Evolutionary conservation across 1,140 invertebrate genomes (phyloP).

Genomic region (Ylistrum balloti): DNA sequence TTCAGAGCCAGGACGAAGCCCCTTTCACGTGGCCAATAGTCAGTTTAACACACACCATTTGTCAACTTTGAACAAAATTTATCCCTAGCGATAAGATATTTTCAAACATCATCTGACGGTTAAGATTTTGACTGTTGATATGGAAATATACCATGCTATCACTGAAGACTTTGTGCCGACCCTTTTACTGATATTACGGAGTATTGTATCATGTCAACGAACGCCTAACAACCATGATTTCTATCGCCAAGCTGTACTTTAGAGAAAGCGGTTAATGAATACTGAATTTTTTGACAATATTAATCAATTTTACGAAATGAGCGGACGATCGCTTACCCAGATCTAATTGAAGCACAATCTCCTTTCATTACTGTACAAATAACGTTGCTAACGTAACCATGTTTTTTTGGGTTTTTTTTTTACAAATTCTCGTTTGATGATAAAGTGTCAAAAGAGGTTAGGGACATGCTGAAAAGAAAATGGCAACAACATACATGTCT

Average conservation of each 20-base stretch:
- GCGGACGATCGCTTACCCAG: conserved; percentile 9
- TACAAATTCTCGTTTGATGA: background rate
- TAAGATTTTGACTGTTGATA: background rate
- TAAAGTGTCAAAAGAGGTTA: background rate
- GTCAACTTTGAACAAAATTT: no score
- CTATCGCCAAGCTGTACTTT: background rate
- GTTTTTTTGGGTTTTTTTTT: no score
- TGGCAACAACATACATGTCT: background rate
- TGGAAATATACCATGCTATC: background rate
- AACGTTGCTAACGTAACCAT: background rate
- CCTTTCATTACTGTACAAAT: conserved; percentile 19
- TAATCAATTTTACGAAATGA: conserved; percentile 34
- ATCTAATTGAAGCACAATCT: conserved; percentile 19
- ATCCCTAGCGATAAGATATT: background rate
- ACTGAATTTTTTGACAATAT: conserved; percentile 25
- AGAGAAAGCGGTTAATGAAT: background rate
- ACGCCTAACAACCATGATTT: background rate
- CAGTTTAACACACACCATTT: background rate
- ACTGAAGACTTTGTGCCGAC: background rate
- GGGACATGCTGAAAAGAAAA: background rate
- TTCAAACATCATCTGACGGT: background rate
- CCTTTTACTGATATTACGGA: background rate
- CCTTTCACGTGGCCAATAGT: background rate
- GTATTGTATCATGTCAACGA: background rate
- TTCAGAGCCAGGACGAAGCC: background rate